Base-by-base conservation (phyloP, 2,113 vertebrate genomes). In the Amia ocellicauda region DNA sequence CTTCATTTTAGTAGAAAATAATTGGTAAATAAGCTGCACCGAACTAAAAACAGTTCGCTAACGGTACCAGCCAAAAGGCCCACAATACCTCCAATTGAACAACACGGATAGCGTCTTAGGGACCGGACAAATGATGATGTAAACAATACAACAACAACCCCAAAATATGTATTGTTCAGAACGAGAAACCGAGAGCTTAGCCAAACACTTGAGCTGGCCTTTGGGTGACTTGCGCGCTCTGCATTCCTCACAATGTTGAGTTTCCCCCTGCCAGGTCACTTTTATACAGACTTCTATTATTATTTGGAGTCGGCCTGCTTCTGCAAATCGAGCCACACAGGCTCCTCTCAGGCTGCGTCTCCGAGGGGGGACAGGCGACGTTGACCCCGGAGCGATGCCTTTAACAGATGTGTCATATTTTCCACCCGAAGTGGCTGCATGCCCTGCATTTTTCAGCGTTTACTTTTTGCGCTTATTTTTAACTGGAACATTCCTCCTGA, bases 401-500 rank as follows among this genome's bases (percentile, higher is more conserved):
- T 85, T 80, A 76, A 70, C 82, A 86, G 83, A 86, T 68, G 75
- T 62, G 64, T 75, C 64, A 23, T 53, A 47, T 55, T 58, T 58
- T 41, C 19, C 10, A 36, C 16, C 31, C 7, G 16, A 9, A 74
- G 73, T 71, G 70, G 64, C 62, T 60, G 69, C 73, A 78, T 82
- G 73, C 72, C 59, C 69, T 36, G 62, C 70, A 80, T 85, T 71
- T 72, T 78, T 69, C 31, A 54, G 47, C 45, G 59, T 62, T 67
- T 59, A 36, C 57, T 58, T 40, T 23, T 36, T 19, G 27, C 41
- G 78, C 83, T 83, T 82, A 86, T 80, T 90, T 85, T 82, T 83
- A 86, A 74, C 65, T 69, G 77, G 82, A 86, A 88, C 86, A 88
- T 88, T 88, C 84, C 77, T 81, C 75, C 76, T 71, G 76, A 76